Evolutionary conservation across 1,140 invertebrate species (phyloP), one percentile per base, ranked within the genome.

Genomic region (Panagrolaimus sp.): DNA sequence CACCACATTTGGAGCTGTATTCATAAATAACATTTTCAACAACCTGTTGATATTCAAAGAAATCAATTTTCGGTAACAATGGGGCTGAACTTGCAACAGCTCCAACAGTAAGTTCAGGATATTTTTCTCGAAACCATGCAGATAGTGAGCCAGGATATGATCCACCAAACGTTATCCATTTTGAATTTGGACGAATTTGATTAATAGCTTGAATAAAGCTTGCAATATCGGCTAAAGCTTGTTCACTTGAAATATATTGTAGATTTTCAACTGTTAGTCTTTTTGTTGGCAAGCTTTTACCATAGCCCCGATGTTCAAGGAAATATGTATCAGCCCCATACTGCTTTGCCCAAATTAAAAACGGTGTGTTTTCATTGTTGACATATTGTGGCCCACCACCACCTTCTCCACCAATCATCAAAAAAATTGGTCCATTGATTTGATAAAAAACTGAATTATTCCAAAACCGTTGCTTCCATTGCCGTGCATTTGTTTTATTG

Each of bases 161-260:
- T 1, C 93, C 92, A 42, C 93, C 93, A 84, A 95, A 94, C 1
- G 89, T 88, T 68, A 96, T 89, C 90, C 92, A 93, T 85, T 91
- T 92, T 16, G 79, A 67, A 42, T 79, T 74, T 11, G 65, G 66
- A 31, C 67, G 45, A 7, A 65, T 62, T 8, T 70, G 31, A 43
- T 80, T 81, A 27, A 77, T 79, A 4, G 66, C 23, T 45, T 68
- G 11, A 57, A 80, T 77, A 44, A 80, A 80, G 45, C 46, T 65
- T 14, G 76, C 77, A 11, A 78, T n/a, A 64, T 80, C 78, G 7
- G 77, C 79, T 0, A 80, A 53, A 5, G 78, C 78, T 66, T 81
- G 76, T 62, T 81, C 47, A 51, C 66, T 69, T 1, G 76, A 79
- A 11, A 79, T 51, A 42, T 64, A 78, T 44, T 68, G 71, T 11